Conservation (phyloP, 2,888 invertebrate genomes). For the Allacma fusca region DNA sequence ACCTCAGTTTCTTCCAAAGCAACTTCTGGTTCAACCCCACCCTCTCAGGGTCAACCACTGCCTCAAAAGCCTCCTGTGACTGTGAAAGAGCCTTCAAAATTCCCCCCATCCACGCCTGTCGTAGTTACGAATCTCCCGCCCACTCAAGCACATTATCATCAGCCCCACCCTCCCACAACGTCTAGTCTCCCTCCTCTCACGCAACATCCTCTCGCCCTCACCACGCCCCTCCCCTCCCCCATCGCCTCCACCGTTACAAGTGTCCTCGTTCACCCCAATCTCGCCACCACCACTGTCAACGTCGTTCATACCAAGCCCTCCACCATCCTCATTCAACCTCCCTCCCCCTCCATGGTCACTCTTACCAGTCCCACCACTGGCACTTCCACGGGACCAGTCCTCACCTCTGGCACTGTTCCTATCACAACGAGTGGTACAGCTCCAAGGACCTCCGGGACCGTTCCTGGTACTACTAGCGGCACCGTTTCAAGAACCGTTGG, state of each 20-base stretch:
- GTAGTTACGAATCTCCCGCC: slow-evolving; percentile 14
- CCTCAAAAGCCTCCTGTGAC: slow-evolving; percentile 31
- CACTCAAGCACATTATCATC: neutral
- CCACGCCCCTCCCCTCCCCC: neutral
- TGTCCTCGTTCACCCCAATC: slow-evolving; percentile 19
- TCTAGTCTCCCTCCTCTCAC: neutral
- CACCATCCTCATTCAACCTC: neutral
- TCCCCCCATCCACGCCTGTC: slow-evolving; percentile 13
- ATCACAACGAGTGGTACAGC: too few species aligned
- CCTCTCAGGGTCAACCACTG: slow-evolving; percentile 35
- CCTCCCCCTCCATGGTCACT: neutral
- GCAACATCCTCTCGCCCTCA: slow-evolving; percentile 9
- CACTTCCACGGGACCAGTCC: too few species aligned
- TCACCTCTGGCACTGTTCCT: too few species aligned
- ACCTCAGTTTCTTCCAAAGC: slow-evolving; percentile 30
- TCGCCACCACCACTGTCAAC: neutral
- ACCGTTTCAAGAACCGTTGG: too few species aligned
- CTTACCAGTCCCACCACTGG: too few species aligned
- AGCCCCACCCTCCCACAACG: neutral
- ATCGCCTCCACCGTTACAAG: neutral
- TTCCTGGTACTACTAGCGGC: too few species aligned
- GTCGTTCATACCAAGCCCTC: slow-evolving; percentile 5
- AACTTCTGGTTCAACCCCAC: slow-evolving; percentile 9
- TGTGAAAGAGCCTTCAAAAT: slow-evolving; percentile 34
- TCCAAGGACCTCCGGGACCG: too few species aligned